phyloP scores from a whole-genome alignment of 1,140 invertebrate species.

The Drosophila nigrodunni region DNA sequence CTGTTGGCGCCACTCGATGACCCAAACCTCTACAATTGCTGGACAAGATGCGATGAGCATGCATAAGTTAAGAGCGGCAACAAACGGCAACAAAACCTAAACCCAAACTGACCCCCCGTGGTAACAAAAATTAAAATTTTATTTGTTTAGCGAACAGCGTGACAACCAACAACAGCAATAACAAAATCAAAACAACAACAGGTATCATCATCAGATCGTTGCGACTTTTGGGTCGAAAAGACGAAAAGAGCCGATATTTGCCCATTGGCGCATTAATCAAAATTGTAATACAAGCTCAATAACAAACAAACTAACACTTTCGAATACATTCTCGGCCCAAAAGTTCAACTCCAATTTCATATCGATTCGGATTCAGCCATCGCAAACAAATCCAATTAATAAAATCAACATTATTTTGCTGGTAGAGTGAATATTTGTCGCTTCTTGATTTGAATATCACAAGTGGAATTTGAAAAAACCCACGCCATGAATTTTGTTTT shows the following conservation, averaged over 20 bases:
- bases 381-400: slow-evolving; percentile 73
- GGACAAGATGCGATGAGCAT: slow-evolving; percentile 41
- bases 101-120: slow-evolving; percentile 63
- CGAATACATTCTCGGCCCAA: slow-evolving; percentile 25
- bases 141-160: slow-evolving; percentile 73
- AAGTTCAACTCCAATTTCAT: not conserved
- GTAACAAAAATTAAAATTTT: slow-evolving; percentile 78
- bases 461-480: slow-evolving; percentile 67
- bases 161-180: slow-evolving; percentile 53
- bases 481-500: slow-evolving; percentile 48
- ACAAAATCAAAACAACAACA: slow-evolving; percentile 55
- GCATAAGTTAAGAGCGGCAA: slow-evolving; percentile 59
- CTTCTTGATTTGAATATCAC: slow-evolving; percentile 61
- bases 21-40: slow-evolving; percentile 12
- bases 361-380: not conserved
- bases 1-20: slow-evolving; percentile 41
- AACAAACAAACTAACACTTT: slow-evolving; percentile 82
- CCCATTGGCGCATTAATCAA: slow-evolving; percentile 67
- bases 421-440: slow-evolving; percentile 1
- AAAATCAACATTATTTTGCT: slow-evolving; percentile 72
- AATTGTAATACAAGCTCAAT: slow-evolving; percentile 74
- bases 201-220: slow-evolving; percentile 41
- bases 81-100: slow-evolving; percentile 24
- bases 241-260: slow-evolving; percentile 30
- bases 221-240: slow-evolving; percentile 11